Evolutionary conservation across 2,113 vertebrate genomes (phyloP), one percentile per base, ranked within the genome.

Genomic region (Lepisosteus osseus): DNA sequence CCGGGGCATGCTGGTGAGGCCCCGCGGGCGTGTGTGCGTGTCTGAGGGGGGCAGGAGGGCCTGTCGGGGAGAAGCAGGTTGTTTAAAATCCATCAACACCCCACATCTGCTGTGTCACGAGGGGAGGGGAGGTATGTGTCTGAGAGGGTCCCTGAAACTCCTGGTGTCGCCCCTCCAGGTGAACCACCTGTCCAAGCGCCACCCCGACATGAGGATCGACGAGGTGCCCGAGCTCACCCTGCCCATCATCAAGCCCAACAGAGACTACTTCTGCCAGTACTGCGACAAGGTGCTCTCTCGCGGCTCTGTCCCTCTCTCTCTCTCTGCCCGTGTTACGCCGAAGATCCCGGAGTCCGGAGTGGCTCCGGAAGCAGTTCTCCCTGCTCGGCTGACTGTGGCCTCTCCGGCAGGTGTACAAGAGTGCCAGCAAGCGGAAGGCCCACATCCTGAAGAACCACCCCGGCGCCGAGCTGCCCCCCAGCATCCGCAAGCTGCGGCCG

Each of bases 391-490:
- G 7, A 6, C 5, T 54, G 7, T 14, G 1, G 13, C 3, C 7
- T 63, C 41, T 69, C 29, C 73, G 6, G n/a, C 83, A 99, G 97
- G 96, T 99, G 54, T 99, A 99, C 76, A 99, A 99, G 85, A 98
- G 96, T 71, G 97, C 97, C 78, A 99, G 97, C 79, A 99, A 99
- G 72, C 92, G 97, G 63, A 99, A 99, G 89, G 96, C 96, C 11
- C 97, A 99, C 69, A 99, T 99, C 69, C 91, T 99, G 84, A 99
- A 99, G 90, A 99, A 99, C 82, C 97, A 99, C 42, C 97, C 97
- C 0, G 97, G 97, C 61, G 94, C 95, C 1, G 97, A 98, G 71
- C 86, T 99, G 51, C 97, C 97, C 4, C 97, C 97, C 8, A 99
- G 97, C 80, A 99, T 99, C 81, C 92, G 97, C 0, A 99, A 99